Conservation (phyloP, 2,113 vertebrate genomes). For the Salvelinus alpinus region DNA sequence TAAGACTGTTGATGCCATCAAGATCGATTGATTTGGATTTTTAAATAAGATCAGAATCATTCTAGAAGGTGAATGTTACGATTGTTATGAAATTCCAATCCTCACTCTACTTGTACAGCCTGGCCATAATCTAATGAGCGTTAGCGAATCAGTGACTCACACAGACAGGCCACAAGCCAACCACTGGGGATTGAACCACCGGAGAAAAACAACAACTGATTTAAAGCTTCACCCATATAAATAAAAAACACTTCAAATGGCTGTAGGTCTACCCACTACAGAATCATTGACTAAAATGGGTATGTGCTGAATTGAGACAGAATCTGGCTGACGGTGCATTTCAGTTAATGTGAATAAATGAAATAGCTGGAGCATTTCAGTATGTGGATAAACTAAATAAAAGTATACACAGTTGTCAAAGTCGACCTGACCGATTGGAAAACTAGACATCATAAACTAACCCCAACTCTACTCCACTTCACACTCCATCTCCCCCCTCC, state of each 20-base stretch:
- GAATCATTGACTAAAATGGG: no score
- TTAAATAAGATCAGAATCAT: not conserved
- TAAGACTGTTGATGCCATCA: no score
- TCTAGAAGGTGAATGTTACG: constrained; percentile 5
- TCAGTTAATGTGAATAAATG: no score
- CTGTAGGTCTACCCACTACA: no score
- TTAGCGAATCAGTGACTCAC: constrained; percentile 33
- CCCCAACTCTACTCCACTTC: no score
- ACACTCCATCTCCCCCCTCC: not conserved
- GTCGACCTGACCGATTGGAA: no score
- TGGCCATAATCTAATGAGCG: constrained; percentile 56
- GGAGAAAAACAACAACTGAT: not conserved
- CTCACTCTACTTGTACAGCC: constrained; percentile 10
- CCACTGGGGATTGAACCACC: not conserved
- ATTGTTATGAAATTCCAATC: constrained; percentile 47
- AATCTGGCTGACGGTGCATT: no score
- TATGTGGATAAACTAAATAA: not conserved
- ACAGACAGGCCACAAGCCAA: constrained; percentile 1
- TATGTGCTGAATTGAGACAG: no score
- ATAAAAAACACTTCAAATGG: no score
- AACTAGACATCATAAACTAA: constrained; percentile 2
- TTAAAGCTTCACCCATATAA: no score
- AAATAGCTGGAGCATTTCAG: no score
- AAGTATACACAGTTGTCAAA: not conserved
- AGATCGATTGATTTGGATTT: no score